A percentile compares a stretch with the other conserved stretches of the same genome.
Conservation (phyloP, 92 coral and sea anemone genomes). For the Heliopora coerulea region DNA sequence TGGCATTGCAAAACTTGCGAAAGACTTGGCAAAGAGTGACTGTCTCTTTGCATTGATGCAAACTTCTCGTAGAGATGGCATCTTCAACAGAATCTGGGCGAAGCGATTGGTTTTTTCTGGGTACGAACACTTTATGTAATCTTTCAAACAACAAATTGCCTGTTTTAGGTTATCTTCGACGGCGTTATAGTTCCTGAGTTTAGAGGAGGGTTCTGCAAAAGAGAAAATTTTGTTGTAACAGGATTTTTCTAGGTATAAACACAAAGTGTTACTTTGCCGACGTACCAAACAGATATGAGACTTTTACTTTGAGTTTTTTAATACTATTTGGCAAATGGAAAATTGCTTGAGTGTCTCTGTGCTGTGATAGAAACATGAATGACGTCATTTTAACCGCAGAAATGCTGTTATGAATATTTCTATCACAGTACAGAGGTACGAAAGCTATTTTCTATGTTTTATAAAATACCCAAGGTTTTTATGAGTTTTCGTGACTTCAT, state of each 20-base stretch:
- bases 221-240: neutral
- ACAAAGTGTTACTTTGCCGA: too few relatives aligned
- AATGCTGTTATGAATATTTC: too few relatives aligned
- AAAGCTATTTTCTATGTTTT: too few relatives aligned
- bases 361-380: too few relatives aligned
- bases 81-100: constrained; percentile 35
- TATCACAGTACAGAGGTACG: too few relatives aligned
- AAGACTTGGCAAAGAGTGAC: constrained; percentile 65
- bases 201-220: constrained; percentile 25
- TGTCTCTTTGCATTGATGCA: constrained; percentile 39
- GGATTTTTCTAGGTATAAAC: neutral
- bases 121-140: constrained; percentile 38
- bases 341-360: too few relatives aligned
- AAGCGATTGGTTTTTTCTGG: constrained; percentile 41
- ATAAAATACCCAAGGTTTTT: too few relatives aligned
- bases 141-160: constrained; percentile 38
- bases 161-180: constrained; percentile 35
- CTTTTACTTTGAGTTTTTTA: too few relatives aligned
- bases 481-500: too few relatives aligned
- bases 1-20: constrained; percentile 82
- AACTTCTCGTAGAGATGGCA: constrained; percentile 33
- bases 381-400: too few relatives aligned
- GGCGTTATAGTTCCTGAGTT: constrained; percentile 25
- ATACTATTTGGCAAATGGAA: too few relatives aligned
- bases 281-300: too few relatives aligned